Evolutionary conservation across 2,888 invertebrate species (phyloP), one percentile per base, ranked within the genome.

Genomic region (Trissonchulus latispiculum): DNA sequence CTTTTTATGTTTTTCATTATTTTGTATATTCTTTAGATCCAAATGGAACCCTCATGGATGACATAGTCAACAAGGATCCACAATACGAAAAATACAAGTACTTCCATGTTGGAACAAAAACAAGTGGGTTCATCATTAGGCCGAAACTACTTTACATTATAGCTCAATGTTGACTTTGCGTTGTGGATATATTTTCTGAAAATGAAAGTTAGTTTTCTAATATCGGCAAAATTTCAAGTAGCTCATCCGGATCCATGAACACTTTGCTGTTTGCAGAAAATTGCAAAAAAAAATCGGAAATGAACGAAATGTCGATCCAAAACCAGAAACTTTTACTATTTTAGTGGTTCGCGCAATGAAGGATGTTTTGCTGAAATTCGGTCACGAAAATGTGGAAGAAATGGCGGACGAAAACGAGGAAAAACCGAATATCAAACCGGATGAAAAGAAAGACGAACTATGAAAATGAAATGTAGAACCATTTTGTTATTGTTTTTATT

Each of bases 131-230:
- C 23, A 48, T n/a, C n/a, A n/a, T n/a, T n/a, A n/a, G n/a, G n/a
- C n/a, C n/a, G n/a, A n/a, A 81, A 73, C 79, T 81, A 33, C 75
- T 81, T 66, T 79, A 79, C 76, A 79, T 80, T 69, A 81, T 81
- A 81, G 80, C 80, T n/a, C n/a, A n/a, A n/a, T n/a, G n/a, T n/a
- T n/a, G n/a, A n/a, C n/a, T n/a, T n/a, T n/a, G n/a, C n/a, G n/a
- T n/a, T n/a, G n/a, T n/a, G n/a, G n/a, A n/a, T n/a, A n/a, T n/a
- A n/a, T n/a, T n/a, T n/a, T n/a, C n/a, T n/a, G n/a, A n/a, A n/a
- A n/a, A n/a, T n/a, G n/a, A n/a, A n/a, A n/a, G n/a, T n/a, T n/a
- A n/a, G n/a, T n/a, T n/a, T n/a, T n/a, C n/a, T n/a, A n/a, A n/a
- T n/a, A n/a, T n/a, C n/a, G n/a, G n/a, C n/a, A n/a, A n/a, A n/a